Conservation (phyloP, 2,797 vertebrate genomes). For the Centroberyx gerrardi region DNA sequence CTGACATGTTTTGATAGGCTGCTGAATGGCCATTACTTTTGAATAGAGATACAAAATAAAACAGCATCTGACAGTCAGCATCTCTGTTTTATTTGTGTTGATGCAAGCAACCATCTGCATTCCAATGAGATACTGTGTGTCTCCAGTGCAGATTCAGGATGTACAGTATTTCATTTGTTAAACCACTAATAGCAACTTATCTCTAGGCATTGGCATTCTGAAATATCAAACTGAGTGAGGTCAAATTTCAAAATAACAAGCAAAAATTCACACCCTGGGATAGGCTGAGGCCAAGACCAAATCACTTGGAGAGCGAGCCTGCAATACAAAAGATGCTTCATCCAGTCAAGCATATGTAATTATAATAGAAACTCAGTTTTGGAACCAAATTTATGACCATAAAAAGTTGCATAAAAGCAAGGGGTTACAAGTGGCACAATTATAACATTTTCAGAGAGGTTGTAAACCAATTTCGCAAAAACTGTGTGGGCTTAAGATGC, state of each 20-base stretch:
- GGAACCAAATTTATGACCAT: not conserved
- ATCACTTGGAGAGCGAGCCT: not conserved
- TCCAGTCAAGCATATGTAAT: not conserved
- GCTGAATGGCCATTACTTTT: conserved; percentile 44
- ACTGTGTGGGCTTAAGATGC: not conserved
- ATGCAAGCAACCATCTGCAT: conserved; percentile 41
- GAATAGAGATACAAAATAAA: conserved; percentile 49
- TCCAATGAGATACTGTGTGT: conserved; percentile 29
- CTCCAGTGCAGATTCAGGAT: conserved; percentile 1
- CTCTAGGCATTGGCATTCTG: not conserved
- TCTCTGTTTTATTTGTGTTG: conserved; percentile 40
- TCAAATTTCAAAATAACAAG: conserved; percentile 8
- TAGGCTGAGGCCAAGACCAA: no score
- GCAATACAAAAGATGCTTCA: not conserved
- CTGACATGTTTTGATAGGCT: conserved; percentile 55
- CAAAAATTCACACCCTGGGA: no score
- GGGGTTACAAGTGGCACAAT: no score
- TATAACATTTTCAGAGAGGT: no score
- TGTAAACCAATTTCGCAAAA: no score
- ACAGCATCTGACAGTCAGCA: conserved; percentile 44
- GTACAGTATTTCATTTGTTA: conserved; percentile 15
- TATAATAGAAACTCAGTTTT: no score
- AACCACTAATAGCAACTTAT: not conserved
- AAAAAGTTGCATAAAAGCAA: not conserved
- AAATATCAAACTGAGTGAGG: not conserved